A percentile compares a stretch with the other conserved stretches of the same genome.
These are phyloP conservation scores for Palythoa heliodiscus DNA, from an alignment of 92 coral and sea anemone genomes.

Conservation along the genomic window DNA sequence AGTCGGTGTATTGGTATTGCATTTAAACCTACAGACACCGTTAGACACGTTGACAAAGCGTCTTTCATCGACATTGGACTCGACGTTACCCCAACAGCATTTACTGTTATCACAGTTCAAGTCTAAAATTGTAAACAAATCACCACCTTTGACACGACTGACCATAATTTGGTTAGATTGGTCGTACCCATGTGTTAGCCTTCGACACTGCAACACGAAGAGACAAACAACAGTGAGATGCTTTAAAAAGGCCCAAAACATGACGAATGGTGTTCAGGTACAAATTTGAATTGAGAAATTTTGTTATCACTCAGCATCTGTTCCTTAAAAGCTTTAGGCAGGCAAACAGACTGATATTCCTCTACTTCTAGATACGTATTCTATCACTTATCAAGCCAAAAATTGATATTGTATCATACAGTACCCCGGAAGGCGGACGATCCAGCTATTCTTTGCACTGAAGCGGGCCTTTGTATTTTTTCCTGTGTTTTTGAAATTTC, in stretches of 20 bases:
- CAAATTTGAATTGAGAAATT: not conserved
- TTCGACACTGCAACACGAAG: not conserved
- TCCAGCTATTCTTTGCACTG: too few species aligned
- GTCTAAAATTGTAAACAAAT: not conserved
- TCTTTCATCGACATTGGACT: not conserved
- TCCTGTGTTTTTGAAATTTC: too few species aligned
- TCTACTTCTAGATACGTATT: too few species aligned
- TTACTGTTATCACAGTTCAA: not conserved
- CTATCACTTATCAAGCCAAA: too few species aligned
- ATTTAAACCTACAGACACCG: not conserved
- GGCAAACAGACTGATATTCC: too few species aligned
- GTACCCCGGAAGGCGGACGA: too few species aligned
- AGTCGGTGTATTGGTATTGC: not conserved
- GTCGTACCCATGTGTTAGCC: not conserved
- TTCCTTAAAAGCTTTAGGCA: too few species aligned
- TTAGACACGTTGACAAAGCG: not conserved
- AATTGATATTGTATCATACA: too few species aligned
- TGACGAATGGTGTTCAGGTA: not conserved
- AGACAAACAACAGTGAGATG: not conserved
- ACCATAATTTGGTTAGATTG: not conserved
- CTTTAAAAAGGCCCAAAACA: not conserved
- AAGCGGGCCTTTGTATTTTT: too few species aligned
- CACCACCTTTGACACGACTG: conserved; percentile 2
- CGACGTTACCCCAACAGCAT: not conserved
- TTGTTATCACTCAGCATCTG: not conserved